Percentiles rank a stretch among this genome's conserved stretches.
Evolutionary conservation across 2,888 invertebrate genomes (phyloP).

Genomic region (Trachelus troglodyta): DNA sequence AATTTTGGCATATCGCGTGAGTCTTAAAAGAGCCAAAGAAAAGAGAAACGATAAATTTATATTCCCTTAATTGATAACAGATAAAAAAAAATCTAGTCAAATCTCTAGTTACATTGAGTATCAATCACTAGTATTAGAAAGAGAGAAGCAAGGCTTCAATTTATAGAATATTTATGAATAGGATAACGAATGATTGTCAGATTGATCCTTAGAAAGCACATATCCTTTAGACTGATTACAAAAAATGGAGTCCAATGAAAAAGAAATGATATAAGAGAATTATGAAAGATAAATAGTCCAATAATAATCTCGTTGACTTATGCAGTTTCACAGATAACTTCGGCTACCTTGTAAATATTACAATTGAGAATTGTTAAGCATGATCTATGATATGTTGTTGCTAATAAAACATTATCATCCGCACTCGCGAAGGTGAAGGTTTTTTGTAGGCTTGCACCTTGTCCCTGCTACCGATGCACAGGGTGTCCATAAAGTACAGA

Average conservation of each 20-base stretch:
- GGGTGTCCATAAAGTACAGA: conserved; percentile 28
- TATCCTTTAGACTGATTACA: not conserved
- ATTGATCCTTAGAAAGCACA: not conserved
- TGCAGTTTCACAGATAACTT: not conserved
- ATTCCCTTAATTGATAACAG: not conserved
- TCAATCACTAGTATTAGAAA: not conserved
- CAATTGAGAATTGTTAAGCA: conserved; percentile 53
- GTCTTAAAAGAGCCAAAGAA: not conserved
- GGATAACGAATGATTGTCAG: not conserved
- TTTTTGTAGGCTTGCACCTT: conserved; percentile 61
- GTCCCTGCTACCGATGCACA: conserved; percentile 39
- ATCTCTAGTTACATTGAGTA: not conserved
- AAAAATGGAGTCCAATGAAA: not conserved
- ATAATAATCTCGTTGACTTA: not conserved
- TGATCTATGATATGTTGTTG: conserved; percentile 53
- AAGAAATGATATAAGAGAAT: not conserved
- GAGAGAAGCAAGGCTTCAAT: not conserved
- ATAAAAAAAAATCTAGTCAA: not conserved
- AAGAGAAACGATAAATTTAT: not conserved
- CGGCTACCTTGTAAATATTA: not conserved
- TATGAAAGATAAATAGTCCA: not conserved
- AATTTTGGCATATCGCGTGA: not conserved
- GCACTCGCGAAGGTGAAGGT: conserved; percentile 59
- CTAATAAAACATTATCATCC: conserved; percentile 56
- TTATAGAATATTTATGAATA: not conserved